Base-by-base conservation (phyloP, 2,888 invertebrate genomes). In the Drosophila austrosaltans region DNA sequence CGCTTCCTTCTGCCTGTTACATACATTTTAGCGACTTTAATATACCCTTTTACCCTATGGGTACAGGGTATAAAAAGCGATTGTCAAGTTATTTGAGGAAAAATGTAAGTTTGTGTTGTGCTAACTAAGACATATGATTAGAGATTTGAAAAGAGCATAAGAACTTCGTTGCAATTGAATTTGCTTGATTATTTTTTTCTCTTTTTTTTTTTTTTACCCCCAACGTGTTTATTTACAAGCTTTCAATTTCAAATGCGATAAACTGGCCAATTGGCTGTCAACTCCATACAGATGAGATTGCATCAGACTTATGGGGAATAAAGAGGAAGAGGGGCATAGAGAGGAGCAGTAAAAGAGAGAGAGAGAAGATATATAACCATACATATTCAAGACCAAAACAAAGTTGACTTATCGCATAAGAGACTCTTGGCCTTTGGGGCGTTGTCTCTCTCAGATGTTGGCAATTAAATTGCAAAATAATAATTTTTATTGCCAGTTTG, bases 391-490 rank as follows among this genome's bases (percentile, higher is more conserved):
- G 87, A 87, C 85, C 82, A 83, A 83, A 87, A 77, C 78, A 85
- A 84, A 84, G 84, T 78, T 75, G 79, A 87, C 75, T 66, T 62
- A 12, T 39, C 63, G 75, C 48, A 48, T 25, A 62, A 74, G 72
- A 71, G 72, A 44, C 74, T 70, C 62, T 72, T 65, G 82, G 66
- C 72, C 76, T 83, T 72, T 70, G 77, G 75, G 80, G 73, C 79
- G 76, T 73, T 69, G 66, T 70, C 48, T 48, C 48, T 48, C 48
- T 48, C 48, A 12, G 48, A 25, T 61, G 66, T 65, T 74, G 76
- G 87, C 85, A 85, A 85, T 85, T 85, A 87, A 85, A 87, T 88
- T 82, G 87, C 79, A 72, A 86, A 83, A 86, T 86, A 81, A 84
- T 86, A 76, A 82, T 79, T 80, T 83, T 83, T 87, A 87, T 82